Evolutionary conservation across 2,113 vertebrate species (phyloP).

Genomic region (Alces alces): DNA sequence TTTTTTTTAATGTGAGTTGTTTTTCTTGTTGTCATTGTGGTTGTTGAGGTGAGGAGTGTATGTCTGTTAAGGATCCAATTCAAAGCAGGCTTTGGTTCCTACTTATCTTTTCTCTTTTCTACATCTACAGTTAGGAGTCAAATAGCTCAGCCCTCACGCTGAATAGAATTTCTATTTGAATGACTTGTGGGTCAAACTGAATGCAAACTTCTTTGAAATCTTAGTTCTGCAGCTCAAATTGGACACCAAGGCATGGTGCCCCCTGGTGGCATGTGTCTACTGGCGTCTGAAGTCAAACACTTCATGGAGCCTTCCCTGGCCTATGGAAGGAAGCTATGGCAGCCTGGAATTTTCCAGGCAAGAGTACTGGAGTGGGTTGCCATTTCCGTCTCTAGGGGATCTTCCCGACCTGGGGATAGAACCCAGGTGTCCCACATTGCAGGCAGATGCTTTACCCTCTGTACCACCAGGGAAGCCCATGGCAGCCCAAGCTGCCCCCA

Average conservation of each 20-base stretch:
- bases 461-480: not conserved
- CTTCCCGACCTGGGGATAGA: not conserved
- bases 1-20: not conserved
- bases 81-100: not conserved
- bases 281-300: not conserved
- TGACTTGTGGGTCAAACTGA: not conserved
- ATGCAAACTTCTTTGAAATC: conserved; percentile 10
- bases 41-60: not conserved
- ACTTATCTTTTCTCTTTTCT: conserved; percentile 13
- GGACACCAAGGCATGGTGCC: conserved; percentile 2
- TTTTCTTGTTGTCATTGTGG: not conserved
- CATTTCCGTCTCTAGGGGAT: not conserved
- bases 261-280: not conserved
- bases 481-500: not conserved
- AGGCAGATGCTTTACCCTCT: not conserved
- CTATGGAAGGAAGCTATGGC: not conserved
- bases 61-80: not conserved
- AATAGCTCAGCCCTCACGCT: not conserved
- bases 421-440: not conserved
- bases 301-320: not conserved
- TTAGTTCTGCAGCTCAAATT: not conserved
- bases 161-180: conserved; percentile 16
- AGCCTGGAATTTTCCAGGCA: not conserved
- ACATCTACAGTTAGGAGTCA: not conserved
- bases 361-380: not conserved